Evolutionary conservation across 2,113 vertebrate species (phyloP).

Genomic region (Esox niger): DNA sequence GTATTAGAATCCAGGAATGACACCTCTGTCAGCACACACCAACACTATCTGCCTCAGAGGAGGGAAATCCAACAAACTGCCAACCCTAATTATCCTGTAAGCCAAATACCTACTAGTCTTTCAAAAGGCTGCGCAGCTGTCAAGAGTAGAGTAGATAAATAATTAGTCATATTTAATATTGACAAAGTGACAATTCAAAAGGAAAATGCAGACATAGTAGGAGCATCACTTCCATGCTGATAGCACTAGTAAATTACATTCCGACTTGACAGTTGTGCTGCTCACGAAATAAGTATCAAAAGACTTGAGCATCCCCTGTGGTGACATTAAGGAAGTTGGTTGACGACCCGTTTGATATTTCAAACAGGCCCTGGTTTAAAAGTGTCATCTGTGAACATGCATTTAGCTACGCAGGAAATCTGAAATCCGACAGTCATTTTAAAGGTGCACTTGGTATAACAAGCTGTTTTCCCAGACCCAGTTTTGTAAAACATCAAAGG

Average conservation of each 20-base stretch:
- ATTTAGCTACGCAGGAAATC: slow-evolving; percentile 54
- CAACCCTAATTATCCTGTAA: slow-evolving; percentile 47
- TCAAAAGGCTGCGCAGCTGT: slow-evolving; percentile 46
- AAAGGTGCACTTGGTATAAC: slow-evolving; percentile 49
- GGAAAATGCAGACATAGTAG: slow-evolving; percentile 38
- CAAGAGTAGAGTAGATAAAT: slow-evolving; percentile 40
- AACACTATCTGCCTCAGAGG: too few relatives aligned
- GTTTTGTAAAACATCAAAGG: too few relatives aligned
- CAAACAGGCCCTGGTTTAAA: slow-evolving; percentile 66
- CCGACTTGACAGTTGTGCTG: slow-evolving; percentile 61
- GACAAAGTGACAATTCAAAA: slow-evolving; percentile 58
- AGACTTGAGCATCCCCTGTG: slow-evolving; percentile 55
- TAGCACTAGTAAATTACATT: slow-evolving; percentile 53
- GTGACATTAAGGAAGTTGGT: slow-evolving; percentile 73
- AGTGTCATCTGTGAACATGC: slow-evolving; percentile 61
- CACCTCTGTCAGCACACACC: not conserved
- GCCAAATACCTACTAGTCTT: slow-evolving; percentile 36
- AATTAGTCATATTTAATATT: slow-evolving; percentile 54
- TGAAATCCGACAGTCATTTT: slow-evolving; percentile 63
- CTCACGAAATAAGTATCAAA: slow-evolving; percentile 65
- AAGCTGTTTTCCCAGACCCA: too few relatives aligned
- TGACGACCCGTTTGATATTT: slow-evolving; percentile 70
- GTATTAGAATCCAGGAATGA: too few relatives aligned
- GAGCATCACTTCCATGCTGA: slow-evolving; percentile 41
- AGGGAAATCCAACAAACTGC: slow-evolving; percentile 43